phyloP scores from a whole-genome alignment of 2,888 invertebrate species.

The Synanthedon tipuliformis region DNA sequence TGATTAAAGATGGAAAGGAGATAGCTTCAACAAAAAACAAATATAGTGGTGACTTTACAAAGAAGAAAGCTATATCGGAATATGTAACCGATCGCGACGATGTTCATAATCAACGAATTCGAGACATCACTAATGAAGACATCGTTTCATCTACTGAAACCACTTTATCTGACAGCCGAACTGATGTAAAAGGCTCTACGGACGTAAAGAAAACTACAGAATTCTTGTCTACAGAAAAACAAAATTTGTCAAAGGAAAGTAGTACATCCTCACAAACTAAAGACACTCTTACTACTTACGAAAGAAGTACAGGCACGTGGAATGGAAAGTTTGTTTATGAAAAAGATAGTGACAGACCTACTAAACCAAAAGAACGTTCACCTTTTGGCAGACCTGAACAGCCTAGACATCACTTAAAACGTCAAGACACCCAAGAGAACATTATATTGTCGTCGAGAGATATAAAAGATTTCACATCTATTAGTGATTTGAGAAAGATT shows the following conservation, averaged over 20 bases:
- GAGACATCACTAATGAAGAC: slow-evolving; percentile 28
- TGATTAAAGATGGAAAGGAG: slow-evolving; percentile 58
- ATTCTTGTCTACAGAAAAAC: slow-evolving; percentile 55
- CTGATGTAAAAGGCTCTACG: slow-evolving; percentile 30
- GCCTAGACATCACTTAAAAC: slow-evolving; percentile 52
- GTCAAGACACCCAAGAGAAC: slow-evolving; percentile 62
- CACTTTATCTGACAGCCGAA: slow-evolving; percentile 30
- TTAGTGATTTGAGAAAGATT: slow-evolving; percentile 57
- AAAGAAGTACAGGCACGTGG: slow-evolving; percentile 66
- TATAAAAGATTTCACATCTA: slow-evolving; percentile 62
- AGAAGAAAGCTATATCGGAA: slow-evolving; percentile 52
- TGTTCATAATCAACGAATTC: slow-evolving; percentile 29
- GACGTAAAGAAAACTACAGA: slow-evolving; percentile 41
- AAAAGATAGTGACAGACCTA: slow-evolving; percentile 54
- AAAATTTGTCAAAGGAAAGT: slow-evolving; percentile 55
- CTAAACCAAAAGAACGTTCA: slow-evolving; percentile 50
- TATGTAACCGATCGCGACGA: slow-evolving; percentile 32
- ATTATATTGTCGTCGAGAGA: slow-evolving; percentile 61
- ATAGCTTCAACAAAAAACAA: slow-evolving; percentile 51
- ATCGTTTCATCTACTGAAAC: slow-evolving; percentile 27
- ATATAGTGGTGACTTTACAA: slow-evolving; percentile 57
- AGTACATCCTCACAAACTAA: slow-evolving; percentile 41
- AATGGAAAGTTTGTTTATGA: slow-evolving; percentile 70
- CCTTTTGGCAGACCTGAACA: slow-evolving; percentile 54
- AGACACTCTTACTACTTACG: slow-evolving; percentile 54